Evolutionary conservation across 2,113 vertebrate species (phyloP).

Genomic region (Pongo pygmaeus): DNA sequence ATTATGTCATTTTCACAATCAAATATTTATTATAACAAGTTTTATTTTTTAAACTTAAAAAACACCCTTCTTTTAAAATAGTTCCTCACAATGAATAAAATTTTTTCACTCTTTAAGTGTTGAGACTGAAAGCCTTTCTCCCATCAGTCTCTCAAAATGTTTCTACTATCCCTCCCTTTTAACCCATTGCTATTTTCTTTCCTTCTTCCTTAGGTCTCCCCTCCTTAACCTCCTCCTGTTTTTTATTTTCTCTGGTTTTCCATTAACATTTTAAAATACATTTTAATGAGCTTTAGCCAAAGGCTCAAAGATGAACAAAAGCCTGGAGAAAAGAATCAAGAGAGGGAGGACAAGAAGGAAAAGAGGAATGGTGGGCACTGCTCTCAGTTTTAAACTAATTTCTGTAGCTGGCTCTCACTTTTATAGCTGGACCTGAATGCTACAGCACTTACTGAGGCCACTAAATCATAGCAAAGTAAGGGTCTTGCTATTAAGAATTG

Average conservation of each 20-base stretch:
- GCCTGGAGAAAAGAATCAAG: background rate
- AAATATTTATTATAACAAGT: background rate
- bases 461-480: constrained; percentile 4
- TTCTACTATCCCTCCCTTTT: background rate
- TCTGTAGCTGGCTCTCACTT: background rate
- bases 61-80: background rate
- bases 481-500: background rate
- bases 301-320: background rate
- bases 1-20: background rate
- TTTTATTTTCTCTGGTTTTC: background rate
- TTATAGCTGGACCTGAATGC: background rate
- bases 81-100: background rate
- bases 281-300: background rate
- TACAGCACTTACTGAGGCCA: background rate
- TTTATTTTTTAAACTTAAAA: background rate
- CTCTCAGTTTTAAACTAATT: background rate
- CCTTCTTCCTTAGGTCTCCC: background rate
- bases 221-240: background rate
- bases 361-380: background rate
- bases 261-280: background rate
- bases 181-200: background rate
- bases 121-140: background rate
- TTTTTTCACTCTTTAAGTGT: background rate
- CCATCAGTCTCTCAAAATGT: background rate
- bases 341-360: background rate